These are phyloP conservation scores for Dendrolimus houi DNA, from an alignment of 2,888 invertebrate species.

Conservation along the genomic window DNA sequence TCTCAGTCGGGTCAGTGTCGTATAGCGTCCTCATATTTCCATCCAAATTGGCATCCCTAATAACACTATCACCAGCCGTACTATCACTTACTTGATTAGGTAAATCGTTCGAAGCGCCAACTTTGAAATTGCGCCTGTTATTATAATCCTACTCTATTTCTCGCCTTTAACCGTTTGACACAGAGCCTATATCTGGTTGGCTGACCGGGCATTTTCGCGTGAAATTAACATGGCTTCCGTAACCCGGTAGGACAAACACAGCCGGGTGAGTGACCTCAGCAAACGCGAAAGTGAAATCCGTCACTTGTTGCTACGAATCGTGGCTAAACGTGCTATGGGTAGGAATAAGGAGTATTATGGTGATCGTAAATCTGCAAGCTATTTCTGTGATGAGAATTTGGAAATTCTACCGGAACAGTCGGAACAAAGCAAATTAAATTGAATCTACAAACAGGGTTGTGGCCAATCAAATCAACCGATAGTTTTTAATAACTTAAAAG, in stretches of 20 bases:
- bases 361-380: not conserved
- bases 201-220: conserved; percentile 18
- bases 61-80: conserved; percentile 17
- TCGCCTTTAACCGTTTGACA: conserved; percentile 10
- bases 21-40: not conserved
- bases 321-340: conserved; percentile 37
- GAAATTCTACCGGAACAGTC: too few species aligned
- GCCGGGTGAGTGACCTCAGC: conserved; percentile 36
- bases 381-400: too few species aligned
- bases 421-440: too few species aligned
- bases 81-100: conserved; percentile 31
- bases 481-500: too few species aligned
- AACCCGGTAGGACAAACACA: conserved; percentile 33
- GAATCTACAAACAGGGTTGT: too few species aligned
- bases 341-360: conserved; percentile 20
- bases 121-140: conserved; percentile 8
- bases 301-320: conserved; percentile 52
- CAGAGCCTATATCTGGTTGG: conserved; percentile 12
- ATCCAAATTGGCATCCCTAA: conserved; percentile 1
- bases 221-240: conserved; percentile 23
- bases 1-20: not conserved
- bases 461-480: too few species aligned
- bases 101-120: conserved; percentile 18
- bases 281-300: conserved; percentile 57
- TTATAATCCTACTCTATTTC: conserved; percentile 8